Evolutionary conservation across 2,113 vertebrate species (phyloP), one percentile per base, ranked within the genome.

Genomic region (Carassius carassius): DNA sequence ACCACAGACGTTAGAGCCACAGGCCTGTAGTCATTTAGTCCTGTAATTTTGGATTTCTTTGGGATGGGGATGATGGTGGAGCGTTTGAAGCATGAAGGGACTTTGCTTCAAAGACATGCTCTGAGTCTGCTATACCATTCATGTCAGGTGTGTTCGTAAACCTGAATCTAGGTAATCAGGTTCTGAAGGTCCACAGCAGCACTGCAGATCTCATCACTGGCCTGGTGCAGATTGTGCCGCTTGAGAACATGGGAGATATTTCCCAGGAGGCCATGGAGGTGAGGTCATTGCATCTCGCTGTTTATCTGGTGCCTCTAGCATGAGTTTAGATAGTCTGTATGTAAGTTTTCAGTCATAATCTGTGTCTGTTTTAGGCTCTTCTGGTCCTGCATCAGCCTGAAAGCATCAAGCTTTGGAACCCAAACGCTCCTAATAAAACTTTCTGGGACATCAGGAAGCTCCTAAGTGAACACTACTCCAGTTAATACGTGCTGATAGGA

Each of bases 241-340:
- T 97, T 16, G 95, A 94, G 85, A 98, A 95, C 91, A 98, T 97
- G 92, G 95, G 96, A 0, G 97, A 99, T 89, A 97, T 99, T 23
- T 96, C 97, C 77, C 97, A 98, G 89, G 98, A 99, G 92, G 98
- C 98, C 85, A 99, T 99, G 98, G 97, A 99, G 97, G 98, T 98
- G 90, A 95, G 91, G 41, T 2, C 21, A 51, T 51, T 41, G n/a
- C 5, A 63, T 19, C 29, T 41, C 14, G 0, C 11, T 86, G 11
- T 80, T 25, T 44, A 25, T 9, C 8, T 54, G 3, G 5, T 23
- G 44, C 49, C 11, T n/a, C 12, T 49, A 49, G 47, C 47, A 49
- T 49, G 70, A 73, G 44, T 29, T 11, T 35, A 37, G 21, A n/a
- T 72, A 21, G 11, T 69, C 3, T 23, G 2, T 41, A 1, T 23